Conservation (phyloP, 1,140 invertebrate species). For the Hypsibius dujardini region DNA sequence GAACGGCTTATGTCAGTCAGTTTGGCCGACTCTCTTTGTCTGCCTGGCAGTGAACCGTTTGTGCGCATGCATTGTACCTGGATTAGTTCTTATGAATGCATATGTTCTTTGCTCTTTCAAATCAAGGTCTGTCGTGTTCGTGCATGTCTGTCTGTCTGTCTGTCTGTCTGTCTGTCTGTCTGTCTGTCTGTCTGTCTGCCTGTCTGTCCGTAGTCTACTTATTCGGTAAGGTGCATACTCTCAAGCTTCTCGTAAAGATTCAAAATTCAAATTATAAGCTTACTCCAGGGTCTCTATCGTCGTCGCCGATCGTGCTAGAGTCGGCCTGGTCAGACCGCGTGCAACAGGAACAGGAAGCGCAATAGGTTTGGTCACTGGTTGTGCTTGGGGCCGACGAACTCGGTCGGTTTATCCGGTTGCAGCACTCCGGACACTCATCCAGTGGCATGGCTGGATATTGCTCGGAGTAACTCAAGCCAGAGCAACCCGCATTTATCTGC, state of each 20-base stretch:
- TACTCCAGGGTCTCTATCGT: not conserved
- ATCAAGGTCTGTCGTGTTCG: too few species aligned
- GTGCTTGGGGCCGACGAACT: not conserved
- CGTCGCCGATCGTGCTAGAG: not conserved
- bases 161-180: too few species aligned
- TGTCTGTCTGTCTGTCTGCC: not conserved
- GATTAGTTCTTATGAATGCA: too few species aligned
- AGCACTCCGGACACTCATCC: not conserved
- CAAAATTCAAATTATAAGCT: not conserved
- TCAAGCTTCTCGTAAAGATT: not conserved
- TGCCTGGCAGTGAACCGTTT: too few species aligned
- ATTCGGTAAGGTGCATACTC: not conserved
- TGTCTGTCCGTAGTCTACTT: not conserved
- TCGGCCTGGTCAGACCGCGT: not conserved
- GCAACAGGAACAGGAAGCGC: conserved; percentile 4
- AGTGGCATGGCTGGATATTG: not conserved
- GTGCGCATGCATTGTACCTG: too few species aligned
- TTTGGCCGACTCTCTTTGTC: too few species aligned
- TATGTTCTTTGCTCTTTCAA: too few species aligned
- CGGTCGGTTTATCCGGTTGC: not conserved
- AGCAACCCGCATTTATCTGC: not conserved
- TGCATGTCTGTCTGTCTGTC: too few species aligned
- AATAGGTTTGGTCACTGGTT: not conserved
- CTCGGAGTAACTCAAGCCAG: not conserved
- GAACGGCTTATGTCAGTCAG: too few species aligned